phyloP scores from a whole-genome alignment of 2,888 invertebrate genomes.

The Tenthredo scrophulariae region DNA sequence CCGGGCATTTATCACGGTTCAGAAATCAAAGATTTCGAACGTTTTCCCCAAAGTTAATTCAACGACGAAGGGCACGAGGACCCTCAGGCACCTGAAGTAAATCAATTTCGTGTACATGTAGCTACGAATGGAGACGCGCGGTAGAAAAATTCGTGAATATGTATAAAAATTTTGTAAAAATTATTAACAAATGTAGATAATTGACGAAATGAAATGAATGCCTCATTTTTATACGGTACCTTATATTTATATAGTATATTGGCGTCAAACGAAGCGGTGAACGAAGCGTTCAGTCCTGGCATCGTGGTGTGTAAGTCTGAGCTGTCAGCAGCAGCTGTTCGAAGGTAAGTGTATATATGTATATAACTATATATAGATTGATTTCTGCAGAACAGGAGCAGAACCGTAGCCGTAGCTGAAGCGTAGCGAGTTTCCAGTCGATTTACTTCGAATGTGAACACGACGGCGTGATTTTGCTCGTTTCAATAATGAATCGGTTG shows the following conservation, averaged over 20 bases:
- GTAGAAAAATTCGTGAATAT: neutral
- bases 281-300: neutral
- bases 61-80: neutral
- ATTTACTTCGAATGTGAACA: conserved; percentile 51
- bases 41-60: conserved; percentile 54
- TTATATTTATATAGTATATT: neutral
- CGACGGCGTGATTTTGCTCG: conserved; percentile 53
- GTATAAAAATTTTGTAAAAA: neutral
- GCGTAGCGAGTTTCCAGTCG: conserved; percentile 55
- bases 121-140: neutral
- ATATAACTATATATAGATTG: conserved; percentile 36
- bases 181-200: neutral
- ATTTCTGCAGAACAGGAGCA: conserved; percentile 28
- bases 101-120: conserved; percentile 18
- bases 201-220: neutral
- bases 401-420: neutral
- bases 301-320: neutral
- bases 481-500: conserved; percentile 55
- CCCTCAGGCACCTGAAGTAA: conserved; percentile 18
- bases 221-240: neutral
- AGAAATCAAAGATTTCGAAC: conserved; percentile 64
- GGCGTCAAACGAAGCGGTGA: neutral
- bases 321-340: conserved; percentile 46
- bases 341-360: neutral
- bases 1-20: conserved; percentile 63